Evolutionary conservation across 1,140 invertebrate species (phyloP), one percentile per base, ranked within the genome.

Genomic region (Whitmania pigra): DNA sequence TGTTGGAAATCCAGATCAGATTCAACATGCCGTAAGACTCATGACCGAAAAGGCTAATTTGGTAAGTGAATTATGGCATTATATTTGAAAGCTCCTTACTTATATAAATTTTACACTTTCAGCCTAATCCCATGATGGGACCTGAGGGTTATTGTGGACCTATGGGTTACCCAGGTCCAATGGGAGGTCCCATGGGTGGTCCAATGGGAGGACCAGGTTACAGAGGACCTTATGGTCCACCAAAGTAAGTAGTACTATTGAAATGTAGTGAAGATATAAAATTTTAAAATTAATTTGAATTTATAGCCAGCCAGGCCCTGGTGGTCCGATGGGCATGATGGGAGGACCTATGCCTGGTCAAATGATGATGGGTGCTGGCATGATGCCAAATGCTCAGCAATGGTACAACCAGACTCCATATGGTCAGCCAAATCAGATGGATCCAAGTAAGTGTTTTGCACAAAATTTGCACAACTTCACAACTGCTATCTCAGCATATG

Each of bases 1-100:
- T 63, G 80, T 92, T 67, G 96, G 96, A 27, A 88, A 88, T 71
- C 89, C 90, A 0, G 91, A 96, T 71, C 91, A 95, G 78, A 94
- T 99, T 25, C 93, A 97, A 75, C 87, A 92, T 74, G 96, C 95
- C 20, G 88, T 98, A 60, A 76, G 77, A 60, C 73, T 81, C 53
- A 82, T 82, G 54, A 75, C 75, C 74, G 80, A 81, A 66, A 81
- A 82, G 73, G 77, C 78, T 25, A 78, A 78, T 29, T 70, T 77
- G 73, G 79, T 79, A 75, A 76, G 77, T 76, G 27, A 31, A 22
- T 31, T 31, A 0, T 68, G 27, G 29, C 13, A 31, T n/a, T n/a
- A n/a, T n/a, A n/a, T n/a, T n/a, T n/a, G n/a, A n/a, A n/a, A n/a
- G n/a, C n/a, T n/a, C n/a, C n/a, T n/a, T n/a, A n/a, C n/a, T n/a